Conservation (phyloP, 2,888 invertebrate species). For the Spodoptera littoralis region DNA sequence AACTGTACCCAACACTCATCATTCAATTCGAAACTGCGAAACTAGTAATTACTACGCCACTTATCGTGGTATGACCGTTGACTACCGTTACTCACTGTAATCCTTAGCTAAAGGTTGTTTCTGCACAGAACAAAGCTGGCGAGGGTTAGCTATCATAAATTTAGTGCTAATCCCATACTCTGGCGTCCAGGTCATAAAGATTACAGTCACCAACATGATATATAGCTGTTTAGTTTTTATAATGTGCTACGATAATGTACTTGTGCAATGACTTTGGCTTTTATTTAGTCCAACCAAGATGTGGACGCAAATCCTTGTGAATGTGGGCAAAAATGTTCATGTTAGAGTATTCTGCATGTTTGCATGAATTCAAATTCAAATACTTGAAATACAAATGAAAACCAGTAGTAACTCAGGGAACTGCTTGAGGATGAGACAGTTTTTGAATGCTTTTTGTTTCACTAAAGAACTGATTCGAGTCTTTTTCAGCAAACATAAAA, state of each 20-base stretch:
- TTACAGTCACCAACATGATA: conserved; percentile 63
- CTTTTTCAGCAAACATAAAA: no score
- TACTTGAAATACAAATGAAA: no score
- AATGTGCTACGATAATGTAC: conserved; percentile 38
- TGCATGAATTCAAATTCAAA: no score
- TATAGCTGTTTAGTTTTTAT: conserved; percentile 59
- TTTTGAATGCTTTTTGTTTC: no score
- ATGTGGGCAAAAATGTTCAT: no score
- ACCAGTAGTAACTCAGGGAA: no score
- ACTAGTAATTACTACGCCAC: conserved; percentile 34
- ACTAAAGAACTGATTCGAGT: no score
- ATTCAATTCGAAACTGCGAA: conserved; percentile 26
- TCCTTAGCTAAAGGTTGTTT: conserved; percentile 60
- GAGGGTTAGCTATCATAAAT: conserved; percentile 66
- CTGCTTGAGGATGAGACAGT: no score
- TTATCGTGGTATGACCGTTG: conserved; percentile 32
- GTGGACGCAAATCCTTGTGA: no score
- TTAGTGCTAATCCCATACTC: conserved; percentile 64
- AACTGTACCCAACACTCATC: conserved; percentile 15
- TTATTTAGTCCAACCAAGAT: not conserved
- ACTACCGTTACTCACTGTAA: conserved; percentile 54
- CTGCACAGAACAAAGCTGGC: conserved; percentile 57
- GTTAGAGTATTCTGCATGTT: no score
- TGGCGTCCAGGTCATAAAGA: conserved; percentile 69
- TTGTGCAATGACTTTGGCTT: conserved; percentile 16